Conservation (phyloP, 1,140 invertebrate genomes). For the Heliconius eleuchia region DNA sequence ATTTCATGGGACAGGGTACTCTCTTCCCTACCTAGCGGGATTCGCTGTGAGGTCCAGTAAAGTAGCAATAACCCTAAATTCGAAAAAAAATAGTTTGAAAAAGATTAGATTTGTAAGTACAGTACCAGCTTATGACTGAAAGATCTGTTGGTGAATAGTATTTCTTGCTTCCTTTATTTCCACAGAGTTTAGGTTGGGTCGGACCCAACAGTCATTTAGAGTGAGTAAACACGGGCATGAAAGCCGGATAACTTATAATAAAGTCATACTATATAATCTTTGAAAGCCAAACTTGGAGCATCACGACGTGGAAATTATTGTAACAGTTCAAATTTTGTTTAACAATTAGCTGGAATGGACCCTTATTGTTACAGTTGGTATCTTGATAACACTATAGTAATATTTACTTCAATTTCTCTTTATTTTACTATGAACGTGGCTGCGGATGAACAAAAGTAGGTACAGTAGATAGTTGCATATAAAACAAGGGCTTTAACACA, state of each 20-base stretch:
- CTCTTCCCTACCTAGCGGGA: too few relatives aligned
- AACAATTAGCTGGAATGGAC: conserved; percentile 20
- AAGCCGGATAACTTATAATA: conserved; percentile 42
- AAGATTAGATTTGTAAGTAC: not conserved
- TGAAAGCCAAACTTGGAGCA: conserved; percentile 37
- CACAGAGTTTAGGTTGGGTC: conserved; percentile 38
- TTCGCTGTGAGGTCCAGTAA: too few relatives aligned
- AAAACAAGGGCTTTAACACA: too few relatives aligned
- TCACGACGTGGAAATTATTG: conserved; percentile 30
- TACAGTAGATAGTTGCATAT: too few relatives aligned
- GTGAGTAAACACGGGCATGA: conserved; percentile 39
- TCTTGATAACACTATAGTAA: not conserved
- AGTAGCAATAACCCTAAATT: too few relatives aligned
- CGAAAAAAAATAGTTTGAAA: not conserved
- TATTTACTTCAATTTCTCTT: not conserved
- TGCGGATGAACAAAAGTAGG: not conserved
- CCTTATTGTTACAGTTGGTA: not conserved
- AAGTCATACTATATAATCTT: conserved; percentile 42
- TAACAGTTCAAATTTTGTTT: conserved; percentile 24
- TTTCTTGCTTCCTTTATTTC: conserved; percentile 46
- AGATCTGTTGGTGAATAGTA: conserved; percentile 39
- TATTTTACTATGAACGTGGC: not conserved
- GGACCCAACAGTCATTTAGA: conserved; percentile 46
- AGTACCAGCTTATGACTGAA: conserved; percentile 41
- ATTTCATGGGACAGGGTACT: not conserved